These are phyloP conservation scores for Diabrotica virgifera DNA, from an alignment of 1,140 invertebrate genomes.

Conservation along the genomic window DNA sequence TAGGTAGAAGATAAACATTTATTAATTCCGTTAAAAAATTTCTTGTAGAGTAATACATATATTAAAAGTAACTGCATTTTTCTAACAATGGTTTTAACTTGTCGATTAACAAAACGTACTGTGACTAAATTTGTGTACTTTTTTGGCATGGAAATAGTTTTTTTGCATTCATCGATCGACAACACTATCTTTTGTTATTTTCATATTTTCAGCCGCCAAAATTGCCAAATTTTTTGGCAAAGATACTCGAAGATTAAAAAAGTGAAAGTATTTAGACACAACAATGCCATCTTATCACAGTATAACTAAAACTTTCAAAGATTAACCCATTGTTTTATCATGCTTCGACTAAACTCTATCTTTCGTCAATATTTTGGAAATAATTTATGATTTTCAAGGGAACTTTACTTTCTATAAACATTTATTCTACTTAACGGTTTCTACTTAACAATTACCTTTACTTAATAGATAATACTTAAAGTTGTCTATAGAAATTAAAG, in stretches of 20 bases:
- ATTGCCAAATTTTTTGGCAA: slow-evolving; percentile 36
- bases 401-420: too few species aligned
- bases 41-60: neutral
- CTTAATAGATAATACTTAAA: too few species aligned
- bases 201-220: slow-evolving; percentile 37
- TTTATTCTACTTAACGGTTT: too few species aligned
- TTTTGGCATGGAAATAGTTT: slow-evolving; percentile 19
- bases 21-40: neutral
- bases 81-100: neutral
- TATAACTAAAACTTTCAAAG: slow-evolving; percentile 16
- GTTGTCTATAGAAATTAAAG: too few species aligned
- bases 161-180: slow-evolving; percentile 1
- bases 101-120: slow-evolving; percentile 16
- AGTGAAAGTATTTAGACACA: slow-evolving; percentile 7
- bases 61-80: neutral
- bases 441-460: too few species aligned
- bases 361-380: neutral
- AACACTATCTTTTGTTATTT: slow-evolving; percentile 19
- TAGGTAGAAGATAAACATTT: neutral
- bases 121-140: slow-evolving; percentile 21
- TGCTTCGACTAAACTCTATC: slow-evolving; percentile 7
- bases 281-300: slow-evolving; percentile 19
- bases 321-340: slow-evolving; percentile 16
- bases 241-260: slow-evolving; percentile 34
- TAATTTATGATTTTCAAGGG: too few species aligned